Conservation (phyloP, 2,113 vertebrate species). For the Pachycephala philippinensis region DNA sequence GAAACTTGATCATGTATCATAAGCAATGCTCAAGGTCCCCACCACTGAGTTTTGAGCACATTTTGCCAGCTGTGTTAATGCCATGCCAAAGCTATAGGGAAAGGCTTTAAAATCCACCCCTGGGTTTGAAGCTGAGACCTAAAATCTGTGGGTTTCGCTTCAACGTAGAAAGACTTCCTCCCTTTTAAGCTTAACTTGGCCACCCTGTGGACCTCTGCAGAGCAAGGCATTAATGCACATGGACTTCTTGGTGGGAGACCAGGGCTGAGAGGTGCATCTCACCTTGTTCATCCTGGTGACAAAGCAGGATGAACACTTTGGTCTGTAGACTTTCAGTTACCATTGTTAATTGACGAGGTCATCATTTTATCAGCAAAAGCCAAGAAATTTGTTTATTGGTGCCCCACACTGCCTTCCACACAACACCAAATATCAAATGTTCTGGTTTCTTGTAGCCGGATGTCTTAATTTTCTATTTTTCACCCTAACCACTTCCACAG, state of each 20-base stretch:
- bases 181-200: background rate
- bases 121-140: background rate
- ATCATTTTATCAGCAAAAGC: background rate
- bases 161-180: background rate
- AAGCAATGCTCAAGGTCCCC: background rate
- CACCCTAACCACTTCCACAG: background rate
- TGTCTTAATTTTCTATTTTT: background rate
- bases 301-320: background rate
- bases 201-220: background rate
- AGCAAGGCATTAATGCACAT: accelerated
- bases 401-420: background rate
- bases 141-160: background rate
- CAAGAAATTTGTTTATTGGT: background rate
- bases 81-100: background rate
- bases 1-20: background rate
- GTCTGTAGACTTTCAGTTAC: background rate
- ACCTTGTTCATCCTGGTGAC: background rate
- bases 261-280: background rate
- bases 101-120: background rate
- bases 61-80: background rate
- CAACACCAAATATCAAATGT: background rate
- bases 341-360: background rate
- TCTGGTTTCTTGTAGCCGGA: background rate
- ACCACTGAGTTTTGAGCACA: background rate
- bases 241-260: background rate